A percentile compares a stretch with the other conserved stretches of the same genome.
phyloP scores from a whole-genome alignment of 2,797 vertebrate genomes.

The Chromis chromis region DNA sequence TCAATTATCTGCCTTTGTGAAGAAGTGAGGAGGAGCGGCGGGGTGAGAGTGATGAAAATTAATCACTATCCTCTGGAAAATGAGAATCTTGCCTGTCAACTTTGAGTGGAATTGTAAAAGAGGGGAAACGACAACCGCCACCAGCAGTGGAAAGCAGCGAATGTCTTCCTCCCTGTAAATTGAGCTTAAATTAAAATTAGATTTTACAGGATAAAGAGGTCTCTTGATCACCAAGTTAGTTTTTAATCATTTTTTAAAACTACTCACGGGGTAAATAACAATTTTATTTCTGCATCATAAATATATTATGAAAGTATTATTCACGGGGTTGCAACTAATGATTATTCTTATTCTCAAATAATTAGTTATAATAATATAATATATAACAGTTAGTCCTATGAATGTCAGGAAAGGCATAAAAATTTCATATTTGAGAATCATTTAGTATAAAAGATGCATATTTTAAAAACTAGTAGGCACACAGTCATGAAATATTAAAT shows the following conservation, averaged over 20 bases:
- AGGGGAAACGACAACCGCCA: constrained; percentile 37
- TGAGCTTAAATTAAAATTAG: constrained; percentile 11
- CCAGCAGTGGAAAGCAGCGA: constrained; percentile 24
- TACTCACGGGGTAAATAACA: neutral
- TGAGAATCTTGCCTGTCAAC: constrained; percentile 71
- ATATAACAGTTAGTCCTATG: neutral
- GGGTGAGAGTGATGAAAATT: constrained; percentile 73
- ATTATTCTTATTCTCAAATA: neutral
- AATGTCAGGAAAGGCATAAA: too few relatives aligned
- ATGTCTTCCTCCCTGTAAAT: constrained; percentile 18
- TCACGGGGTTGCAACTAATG: neutral
- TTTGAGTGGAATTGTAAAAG: constrained; percentile 55
- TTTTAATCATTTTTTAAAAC: neutral
- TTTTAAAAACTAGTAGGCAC: too few relatives aligned
- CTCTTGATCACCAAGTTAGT: neutral
- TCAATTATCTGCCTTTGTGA: constrained; percentile 76
- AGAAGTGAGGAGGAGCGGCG: constrained; percentile 56
- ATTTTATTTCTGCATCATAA: neutral
- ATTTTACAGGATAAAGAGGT: constrained; percentile 14
- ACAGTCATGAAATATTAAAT: neutral
- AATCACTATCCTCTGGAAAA: constrained; percentile 75
- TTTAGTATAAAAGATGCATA: neutral
- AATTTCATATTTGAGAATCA: neutral
- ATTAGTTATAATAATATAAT: neutral
- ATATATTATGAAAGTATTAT: constrained; percentile 3